Percentiles rank a stretch among this genome's conserved stretches.
phyloP scores from a whole-genome alignment of 2,888 invertebrate genomes.

The Stictocephala bisonia region DNA sequence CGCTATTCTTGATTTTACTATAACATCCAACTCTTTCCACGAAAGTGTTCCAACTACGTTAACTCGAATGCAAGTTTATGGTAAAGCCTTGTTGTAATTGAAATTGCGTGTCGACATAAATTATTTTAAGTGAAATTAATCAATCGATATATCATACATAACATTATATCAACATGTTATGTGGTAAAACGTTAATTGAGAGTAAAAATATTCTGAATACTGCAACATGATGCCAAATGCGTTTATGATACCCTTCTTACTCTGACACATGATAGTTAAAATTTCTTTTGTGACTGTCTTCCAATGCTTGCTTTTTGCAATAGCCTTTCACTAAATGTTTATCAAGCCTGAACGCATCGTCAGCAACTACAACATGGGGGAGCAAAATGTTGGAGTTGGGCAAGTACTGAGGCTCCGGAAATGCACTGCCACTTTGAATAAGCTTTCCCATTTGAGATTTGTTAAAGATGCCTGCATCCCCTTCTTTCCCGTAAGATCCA shows the following conservation, averaged over 20 bases:
- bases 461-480: constrained; percentile 23
- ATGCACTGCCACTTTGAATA: not conserved
- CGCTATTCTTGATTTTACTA: too few relatives aligned
- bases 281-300: not conserved
- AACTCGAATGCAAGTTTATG: too few relatives aligned
- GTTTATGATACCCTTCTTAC: constrained; percentile 3
- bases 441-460: constrained; percentile 8
- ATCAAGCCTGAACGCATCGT: constrained; percentile 14
- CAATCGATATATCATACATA: too few relatives aligned
- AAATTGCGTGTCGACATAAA: too few relatives aligned
- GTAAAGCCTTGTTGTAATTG: too few relatives aligned
- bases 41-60: too few relatives aligned
- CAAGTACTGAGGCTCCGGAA: constrained; percentile 1
- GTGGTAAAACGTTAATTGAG: too few relatives aligned
- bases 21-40: too few relatives aligned
- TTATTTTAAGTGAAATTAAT: too few relatives aligned
- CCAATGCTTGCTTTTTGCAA: not conserved
- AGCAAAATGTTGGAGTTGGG: not conserved
- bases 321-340: not conserved
- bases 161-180: too few relatives aligned
- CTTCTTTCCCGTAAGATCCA: constrained; percentile 22
- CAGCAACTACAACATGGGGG: constrained; percentile 1
- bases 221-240: not conserved
- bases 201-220: too few relatives aligned
- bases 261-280: not conserved